Evolutionary conservation across 2,888 invertebrate genomes (phyloP).

Genomic region (Acrocera orbiculus): DNA sequence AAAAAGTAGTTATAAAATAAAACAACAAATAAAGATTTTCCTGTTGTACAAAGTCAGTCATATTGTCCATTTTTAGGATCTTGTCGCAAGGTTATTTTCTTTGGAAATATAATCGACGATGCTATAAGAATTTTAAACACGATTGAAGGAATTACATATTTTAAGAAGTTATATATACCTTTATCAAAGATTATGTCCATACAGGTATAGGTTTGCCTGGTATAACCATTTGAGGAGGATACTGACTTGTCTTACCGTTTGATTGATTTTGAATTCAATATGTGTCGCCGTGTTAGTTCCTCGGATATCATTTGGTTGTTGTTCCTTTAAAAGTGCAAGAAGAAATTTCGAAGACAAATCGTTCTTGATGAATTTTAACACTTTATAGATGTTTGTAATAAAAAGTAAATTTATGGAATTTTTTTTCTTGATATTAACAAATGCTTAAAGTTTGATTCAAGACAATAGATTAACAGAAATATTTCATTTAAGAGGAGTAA

Average conservation of each 20-base stretch:
- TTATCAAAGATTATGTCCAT: no score
- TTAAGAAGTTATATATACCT: no score
- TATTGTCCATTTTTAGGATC: constrained; percentile 21
- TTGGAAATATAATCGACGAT: constrained; percentile 4
- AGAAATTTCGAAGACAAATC: constrained; percentile 5
- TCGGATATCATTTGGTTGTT: constrained; percentile 1
- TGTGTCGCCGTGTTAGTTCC: constrained; percentile 5
- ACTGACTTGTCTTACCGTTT: constrained; percentile 12
- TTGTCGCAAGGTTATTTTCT: constrained; percentile 11
- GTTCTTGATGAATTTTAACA: no score
- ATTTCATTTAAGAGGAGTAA: no score
- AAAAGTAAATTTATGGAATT: no score
- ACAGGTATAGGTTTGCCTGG: no score
- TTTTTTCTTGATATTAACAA: no score
- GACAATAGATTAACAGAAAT: no score
- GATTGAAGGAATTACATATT: background rate
- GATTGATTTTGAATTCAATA: constrained; percentile 15
- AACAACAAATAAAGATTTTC: constrained; percentile 6
- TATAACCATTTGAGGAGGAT: constrained; percentile 3
- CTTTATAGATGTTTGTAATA: no score
- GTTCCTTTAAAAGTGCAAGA: constrained; percentile 5
- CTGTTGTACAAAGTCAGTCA: constrained; percentile 16
- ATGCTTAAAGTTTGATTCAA: no score
- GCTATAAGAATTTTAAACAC: background rate
- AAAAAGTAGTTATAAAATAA: background rate